A percentile compares a stretch with the other conserved stretches of the same genome.
Conservation (phyloP, 2,113 vertebrate genomes). For the Sisor rabdophorus region DNA sequence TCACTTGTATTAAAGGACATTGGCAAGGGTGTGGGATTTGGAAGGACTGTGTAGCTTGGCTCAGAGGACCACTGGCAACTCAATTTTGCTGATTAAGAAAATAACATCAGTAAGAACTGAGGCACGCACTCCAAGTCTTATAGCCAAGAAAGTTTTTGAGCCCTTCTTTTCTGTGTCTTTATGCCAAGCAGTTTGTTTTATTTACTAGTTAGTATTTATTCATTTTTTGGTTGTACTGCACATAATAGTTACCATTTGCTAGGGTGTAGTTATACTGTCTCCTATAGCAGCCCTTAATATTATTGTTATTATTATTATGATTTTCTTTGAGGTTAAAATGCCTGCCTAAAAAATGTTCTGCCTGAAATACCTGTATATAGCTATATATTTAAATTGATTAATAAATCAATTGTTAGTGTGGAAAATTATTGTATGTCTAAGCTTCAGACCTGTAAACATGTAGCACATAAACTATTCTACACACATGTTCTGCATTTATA, state of each 20-base stretch:
- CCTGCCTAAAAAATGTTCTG: constrained; percentile 42
- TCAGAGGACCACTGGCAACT: constrained; percentile 22
- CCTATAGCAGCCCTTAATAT: too few relatives aligned
- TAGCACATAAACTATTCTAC: neutral
- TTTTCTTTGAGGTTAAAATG: constrained; percentile 56
- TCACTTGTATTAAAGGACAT: constrained; percentile 25
- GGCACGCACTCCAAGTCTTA: neutral
- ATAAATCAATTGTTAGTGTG: constrained; percentile 13
- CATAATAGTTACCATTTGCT: constrained; percentile 52
- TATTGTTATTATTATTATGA: constrained; percentile 45
- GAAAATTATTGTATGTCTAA: constrained; percentile 15
- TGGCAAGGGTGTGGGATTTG: constrained; percentile 14
- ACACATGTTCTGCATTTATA: neutral
- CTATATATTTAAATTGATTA: constrained; percentile 28
- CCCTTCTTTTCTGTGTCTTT: constrained; percentile 17
- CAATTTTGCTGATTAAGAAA: constrained; percentile 29
- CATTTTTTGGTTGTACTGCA: constrained; percentile 33
- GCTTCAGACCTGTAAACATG: neutral
- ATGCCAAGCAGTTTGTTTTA: constrained; percentile 42
- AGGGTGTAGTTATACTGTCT: constrained; percentile 32
- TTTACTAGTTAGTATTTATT: constrained; percentile 41
- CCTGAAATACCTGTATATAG: constrained; percentile 34
- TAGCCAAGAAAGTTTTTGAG: constrained; percentile 8
- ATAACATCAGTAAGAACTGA: neutral
- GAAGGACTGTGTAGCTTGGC: constrained; percentile 20